Base-by-base conservation (phyloP, 64 coral and sea anemone genomes). In the Montipora cactus region DNA sequence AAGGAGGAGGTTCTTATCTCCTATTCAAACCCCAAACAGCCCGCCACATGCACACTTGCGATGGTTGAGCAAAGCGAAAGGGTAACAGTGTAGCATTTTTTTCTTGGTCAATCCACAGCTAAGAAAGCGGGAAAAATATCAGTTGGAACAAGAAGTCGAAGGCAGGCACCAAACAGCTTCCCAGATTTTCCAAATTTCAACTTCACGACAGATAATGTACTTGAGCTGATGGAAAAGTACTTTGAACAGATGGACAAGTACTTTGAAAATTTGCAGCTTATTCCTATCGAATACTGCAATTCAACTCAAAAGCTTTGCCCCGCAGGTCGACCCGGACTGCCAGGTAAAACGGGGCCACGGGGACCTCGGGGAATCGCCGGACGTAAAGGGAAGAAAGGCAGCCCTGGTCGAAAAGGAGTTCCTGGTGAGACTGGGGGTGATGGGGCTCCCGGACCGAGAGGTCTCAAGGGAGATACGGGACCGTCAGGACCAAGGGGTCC, bases 211-310 rank as follows among this genome's bases (percentile, higher is more conserved):
- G 79, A 44, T 37, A 53, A 81, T 20, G 10, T 81, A 62, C 22
- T 55, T 4, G 53, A 62, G 51, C 53, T 8, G 53, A 6, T 57
- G 6, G 53, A 57, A 57, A 57, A 57, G 53, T 57, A 57, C 11
- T 57, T 57, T 57, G 53, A 57, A 57, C n/a, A 81, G 4, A 61
- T 81, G 20, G 53, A 11, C 11, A 37, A 61, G 25, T 55, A 81
- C n/a, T 45, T 81, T 15, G 10, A 64, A 15, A 21, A 25, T 5
- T 25, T 74, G 71, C 52, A 81, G 19, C 79, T 81, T 1, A 64
- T 81, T 53, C 51, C 51, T 10, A 22, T 62, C 53, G 82, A 84
- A 44, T 76, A 84, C 10, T 92, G 90, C 49, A 84, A 81, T 46
- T 48, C 81, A 50, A 92, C 28, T 25, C 49, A 45, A 10, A 28